Evolutionary conservation across 2,888 invertebrate species (phyloP).

Genomic region (Linnaemya vulpina): DNA sequence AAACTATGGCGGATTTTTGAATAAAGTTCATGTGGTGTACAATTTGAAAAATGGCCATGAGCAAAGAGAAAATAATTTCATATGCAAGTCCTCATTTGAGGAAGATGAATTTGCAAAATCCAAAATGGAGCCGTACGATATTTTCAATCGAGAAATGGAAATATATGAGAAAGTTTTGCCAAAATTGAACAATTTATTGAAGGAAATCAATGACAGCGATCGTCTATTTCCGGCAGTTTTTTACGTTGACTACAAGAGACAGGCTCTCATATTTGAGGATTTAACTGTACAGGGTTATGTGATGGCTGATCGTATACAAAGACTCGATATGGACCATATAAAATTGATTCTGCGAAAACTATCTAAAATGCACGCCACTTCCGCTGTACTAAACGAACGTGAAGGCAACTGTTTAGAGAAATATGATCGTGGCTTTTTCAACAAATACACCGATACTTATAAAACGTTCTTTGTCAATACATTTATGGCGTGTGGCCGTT

Average conservation of each 20-base stretch:
- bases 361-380: constrained; percentile 84
- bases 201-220: constrained; percentile 76
- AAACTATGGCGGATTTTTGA: constrained; percentile 80
- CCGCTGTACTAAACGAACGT: constrained; percentile 83
- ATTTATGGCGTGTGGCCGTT: constrained; percentile 78
- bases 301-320: constrained; percentile 79
- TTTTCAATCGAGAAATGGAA: constrained; percentile 81
- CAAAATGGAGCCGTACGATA: constrained; percentile 79
- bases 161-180: constrained; percentile 81
- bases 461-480: constrained; percentile 79
- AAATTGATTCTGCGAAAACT: constrained; percentile 82
- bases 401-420: constrained; percentile 75
- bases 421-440: constrained; percentile 81
- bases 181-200: constrained; percentile 76
- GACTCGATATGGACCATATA: constrained; percentile 83
- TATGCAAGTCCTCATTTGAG: constrained; percentile 80
- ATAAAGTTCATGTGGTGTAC: constrained; percentile 75
- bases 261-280: constrained; percentile 81
- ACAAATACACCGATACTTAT: constrained; percentile 79
- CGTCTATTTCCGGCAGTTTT: constrained; percentile 78
- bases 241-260: constrained; percentile 77
- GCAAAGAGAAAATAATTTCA: constrained; percentile 69
- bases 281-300: constrained; percentile 76
- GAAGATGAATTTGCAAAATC: constrained; percentile 75
- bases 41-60: constrained; percentile 49